Conservation (phyloP, 2,888 invertebrate species). For the Aporophyla lueneburgensis region DNA sequence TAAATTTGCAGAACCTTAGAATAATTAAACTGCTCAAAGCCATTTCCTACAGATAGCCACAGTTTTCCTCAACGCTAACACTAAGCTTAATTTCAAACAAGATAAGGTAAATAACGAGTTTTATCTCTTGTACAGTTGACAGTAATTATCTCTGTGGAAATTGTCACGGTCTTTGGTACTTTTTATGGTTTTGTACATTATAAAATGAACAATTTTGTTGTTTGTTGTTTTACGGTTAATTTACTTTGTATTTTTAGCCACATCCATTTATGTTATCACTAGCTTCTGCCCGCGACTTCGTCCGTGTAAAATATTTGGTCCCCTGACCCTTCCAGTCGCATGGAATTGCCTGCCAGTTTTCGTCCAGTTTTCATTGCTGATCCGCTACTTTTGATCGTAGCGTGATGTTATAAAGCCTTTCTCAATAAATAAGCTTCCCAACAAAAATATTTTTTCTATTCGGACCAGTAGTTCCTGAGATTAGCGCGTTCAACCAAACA, state of each 20-base stretch:
- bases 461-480: too few relatives aligned
- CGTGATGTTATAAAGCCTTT: too few relatives aligned
- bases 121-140: conserved; percentile 23
- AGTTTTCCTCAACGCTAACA: conserved; percentile 46
- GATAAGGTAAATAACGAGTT: conserved; percentile 36
- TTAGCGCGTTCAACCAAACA: too few relatives aligned
- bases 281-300: background rate
- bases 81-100: conserved; percentile 20
- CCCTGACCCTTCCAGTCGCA: too few relatives aligned
- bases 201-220: background rate
- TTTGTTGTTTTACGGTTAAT: conserved; percentile 6
- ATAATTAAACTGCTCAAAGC: conserved; percentile 41
- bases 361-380: too few relatives aligned
- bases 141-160: background rate
- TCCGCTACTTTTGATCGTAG: too few relatives aligned
- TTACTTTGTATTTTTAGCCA: background rate
- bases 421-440: too few relatives aligned
- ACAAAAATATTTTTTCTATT: too few relatives aligned
- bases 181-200: background rate
- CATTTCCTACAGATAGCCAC: conserved; percentile 33
- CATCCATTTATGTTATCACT: background rate
- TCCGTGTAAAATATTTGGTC: too few relatives aligned
- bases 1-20: conserved; percentile 28
- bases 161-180: background rate
- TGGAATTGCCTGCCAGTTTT: too few relatives aligned